Percentiles rank a stretch among this genome's conserved stretches.
Conservation (phyloP, 1,140 invertebrate genomes). For the Drosophila sucinea region DNA sequence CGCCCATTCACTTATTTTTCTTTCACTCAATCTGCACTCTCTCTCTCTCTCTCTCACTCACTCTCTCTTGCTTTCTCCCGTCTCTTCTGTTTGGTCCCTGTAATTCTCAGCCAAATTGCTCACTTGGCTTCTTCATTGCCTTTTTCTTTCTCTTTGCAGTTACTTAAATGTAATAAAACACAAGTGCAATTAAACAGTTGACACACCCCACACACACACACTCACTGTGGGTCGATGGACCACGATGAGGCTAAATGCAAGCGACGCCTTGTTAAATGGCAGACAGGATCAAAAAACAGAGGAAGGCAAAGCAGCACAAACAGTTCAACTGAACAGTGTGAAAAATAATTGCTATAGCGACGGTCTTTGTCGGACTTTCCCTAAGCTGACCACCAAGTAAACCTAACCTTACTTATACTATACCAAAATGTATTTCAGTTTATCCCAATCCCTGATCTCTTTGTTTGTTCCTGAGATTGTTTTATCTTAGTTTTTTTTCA, state of each 20-base stretch:
- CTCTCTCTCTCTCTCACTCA: not conserved
- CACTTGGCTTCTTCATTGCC: slow-evolving; percentile 24
- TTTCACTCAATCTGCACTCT: not conserved
- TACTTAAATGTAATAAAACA: slow-evolving; percentile 71
- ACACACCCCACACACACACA: slow-evolving; percentile 37
- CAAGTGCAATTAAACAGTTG: slow-evolving; percentile 75
- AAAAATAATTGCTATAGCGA: not conserved
- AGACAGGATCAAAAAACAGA: not conserved
- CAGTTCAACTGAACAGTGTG: not conserved
- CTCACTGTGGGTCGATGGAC: not conserved
- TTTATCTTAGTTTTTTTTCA: too few species aligned
- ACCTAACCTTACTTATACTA: too few species aligned
- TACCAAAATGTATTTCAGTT: too few species aligned
- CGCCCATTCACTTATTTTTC: slow-evolving; percentile 1
- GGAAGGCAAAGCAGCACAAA: not conserved
- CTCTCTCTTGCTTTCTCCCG: not conserved
- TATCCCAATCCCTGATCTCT: too few species aligned
- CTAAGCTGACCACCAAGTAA: too few species aligned
- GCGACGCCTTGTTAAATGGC: not conserved
- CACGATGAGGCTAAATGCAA: not conserved
- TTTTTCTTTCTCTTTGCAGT: slow-evolving; percentile 32
- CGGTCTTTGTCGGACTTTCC: too few species aligned
- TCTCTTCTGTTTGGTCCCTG: slow-evolving; percentile 27
- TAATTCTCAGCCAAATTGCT: slow-evolving; percentile 66
- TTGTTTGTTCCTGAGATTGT: too few species aligned